A percentile compares a stretch with the other conserved stretches of the same genome.
phyloP scores from a whole-genome alignment of 2,888 invertebrate species.

The Pollenia amentaria region DNA sequence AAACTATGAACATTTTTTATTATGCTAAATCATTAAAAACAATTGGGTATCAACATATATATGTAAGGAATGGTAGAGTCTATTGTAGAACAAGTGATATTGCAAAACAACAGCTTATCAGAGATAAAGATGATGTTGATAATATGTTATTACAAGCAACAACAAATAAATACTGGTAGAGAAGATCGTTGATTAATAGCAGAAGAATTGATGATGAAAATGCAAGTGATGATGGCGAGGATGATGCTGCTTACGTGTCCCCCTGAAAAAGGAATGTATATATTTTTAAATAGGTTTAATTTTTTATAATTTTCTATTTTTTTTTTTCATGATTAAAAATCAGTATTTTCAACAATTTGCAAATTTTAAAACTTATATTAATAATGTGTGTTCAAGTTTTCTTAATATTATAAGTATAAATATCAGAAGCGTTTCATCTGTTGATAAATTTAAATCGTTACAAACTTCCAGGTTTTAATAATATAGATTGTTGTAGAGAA shows the following conservation, averaged over 20 bases:
- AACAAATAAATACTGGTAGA: constrained; percentile 13
- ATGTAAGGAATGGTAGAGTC: constrained; percentile 8
- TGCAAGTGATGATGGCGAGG: background rate
- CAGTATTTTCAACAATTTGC: no score
- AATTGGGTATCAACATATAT: constrained; percentile 28
- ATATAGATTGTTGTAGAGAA: no score
- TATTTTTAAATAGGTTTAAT: background rate
- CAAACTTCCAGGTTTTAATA: no score
- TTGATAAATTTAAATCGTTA: constrained; percentile 37
- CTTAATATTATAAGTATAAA: background rate
- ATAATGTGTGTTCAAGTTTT: no score
- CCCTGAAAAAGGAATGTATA: background rate
- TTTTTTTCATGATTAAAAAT: no score
- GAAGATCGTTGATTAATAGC: background rate
- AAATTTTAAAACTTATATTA: no score
- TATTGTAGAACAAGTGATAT: constrained; percentile 23
- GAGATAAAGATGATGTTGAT: constrained; percentile 29
- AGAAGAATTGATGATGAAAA: constrained; percentile 5
- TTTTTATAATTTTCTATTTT: no score
- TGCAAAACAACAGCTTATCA: constrained; percentile 3
- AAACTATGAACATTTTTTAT: constrained; percentile 24
- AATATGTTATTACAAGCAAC: constrained; percentile 25
- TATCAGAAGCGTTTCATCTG: constrained; percentile 32
- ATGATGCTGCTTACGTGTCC: constrained; percentile 9
- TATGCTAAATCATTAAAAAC: constrained; percentile 40